Conservation (phyloP, 2,888 invertebrate species). For the Mythimna lalbum region DNA sequence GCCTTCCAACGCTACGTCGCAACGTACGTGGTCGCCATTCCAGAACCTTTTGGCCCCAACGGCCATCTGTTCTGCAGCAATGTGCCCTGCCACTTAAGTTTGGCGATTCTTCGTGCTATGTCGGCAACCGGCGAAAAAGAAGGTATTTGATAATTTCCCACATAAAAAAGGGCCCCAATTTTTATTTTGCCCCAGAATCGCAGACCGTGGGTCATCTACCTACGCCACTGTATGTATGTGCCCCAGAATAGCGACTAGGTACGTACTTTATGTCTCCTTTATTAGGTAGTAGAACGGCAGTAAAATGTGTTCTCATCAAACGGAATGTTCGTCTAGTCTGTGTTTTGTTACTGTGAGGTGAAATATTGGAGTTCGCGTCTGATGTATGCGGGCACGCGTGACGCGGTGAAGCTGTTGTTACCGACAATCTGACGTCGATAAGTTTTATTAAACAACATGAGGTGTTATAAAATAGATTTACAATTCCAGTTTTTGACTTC, state of each 20-base stretch:
- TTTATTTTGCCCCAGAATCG: no score
- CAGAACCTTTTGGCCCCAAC: no score
- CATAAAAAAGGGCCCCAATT: no score
- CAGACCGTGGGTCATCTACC: no score
- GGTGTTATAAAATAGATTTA: constrained; percentile 19
- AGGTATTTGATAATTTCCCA: no score
- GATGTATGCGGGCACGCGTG: constrained; percentile 33
- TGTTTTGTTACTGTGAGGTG: constrained; percentile 53
- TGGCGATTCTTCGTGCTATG: no score
- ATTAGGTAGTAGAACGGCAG: constrained; percentile 77
- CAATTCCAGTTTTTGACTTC: no score
- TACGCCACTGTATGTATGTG: constrained; percentile 13
- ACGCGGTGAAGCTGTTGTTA: constrained; percentile 16
- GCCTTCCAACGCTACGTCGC: no score
- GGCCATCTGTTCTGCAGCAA: no score
- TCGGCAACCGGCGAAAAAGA: no score
- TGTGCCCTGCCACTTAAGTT: no score
- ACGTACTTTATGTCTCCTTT: constrained; percentile 80
- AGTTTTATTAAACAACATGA: constrained; percentile 13
- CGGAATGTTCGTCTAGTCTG: constrained; percentile 67
- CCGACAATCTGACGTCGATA: constrained; percentile 4
- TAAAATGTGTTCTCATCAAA: constrained; percentile 81
- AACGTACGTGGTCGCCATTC: no score
- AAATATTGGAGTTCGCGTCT: constrained; percentile 35
- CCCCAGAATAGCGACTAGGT: constrained; percentile 48